A percentile compares a stretch with the other conserved stretches of the same genome.
Conservation (phyloP, 2,888 invertebrate genomes). For the Romanomermis culicivorax region DNA sequence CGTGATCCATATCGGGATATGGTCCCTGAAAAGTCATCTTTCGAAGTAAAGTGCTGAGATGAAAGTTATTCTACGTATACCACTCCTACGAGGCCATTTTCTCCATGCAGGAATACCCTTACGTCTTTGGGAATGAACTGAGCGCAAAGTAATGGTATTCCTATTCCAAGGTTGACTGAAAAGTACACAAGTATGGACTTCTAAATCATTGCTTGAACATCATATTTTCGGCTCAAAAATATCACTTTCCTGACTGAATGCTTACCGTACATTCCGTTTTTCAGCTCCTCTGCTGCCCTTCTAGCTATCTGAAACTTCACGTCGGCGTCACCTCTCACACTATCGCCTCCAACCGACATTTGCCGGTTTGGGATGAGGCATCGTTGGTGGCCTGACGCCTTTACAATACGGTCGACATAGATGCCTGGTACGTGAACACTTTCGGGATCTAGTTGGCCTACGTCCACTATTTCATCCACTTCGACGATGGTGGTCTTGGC, state of each 20-base stretch:
- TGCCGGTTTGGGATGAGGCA: slow-evolving; percentile 45
- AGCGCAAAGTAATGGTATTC: slow-evolving; percentile 83
- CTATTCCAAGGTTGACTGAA: slow-evolving; percentile 44
- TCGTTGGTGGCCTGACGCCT: slow-evolving; percentile 54
- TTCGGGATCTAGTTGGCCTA: slow-evolving; percentile 39
- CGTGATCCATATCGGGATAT: slow-evolving; percentile 51
- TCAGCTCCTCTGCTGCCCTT: slow-evolving; percentile 81
- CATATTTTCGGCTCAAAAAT: no score
- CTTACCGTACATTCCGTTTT: slow-evolving; percentile 84
- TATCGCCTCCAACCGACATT: neutral
- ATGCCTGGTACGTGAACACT: slow-evolving; percentile 71
- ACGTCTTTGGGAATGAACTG: slow-evolving; percentile 68
- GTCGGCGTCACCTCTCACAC: neutral
- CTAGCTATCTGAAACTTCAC: slow-evolving; percentile 47
- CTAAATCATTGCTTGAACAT: no score
- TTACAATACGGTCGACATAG: slow-evolving; percentile 66
- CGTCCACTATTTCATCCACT: slow-evolving; percentile 76
- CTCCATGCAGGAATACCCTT: slow-evolving; percentile 74
- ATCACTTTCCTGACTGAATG: no score
- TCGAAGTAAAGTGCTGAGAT: no score
- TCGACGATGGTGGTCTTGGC: slow-evolving; percentile 70
- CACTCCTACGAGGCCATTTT: slow-evolving; percentile 87
- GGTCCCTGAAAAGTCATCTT: slow-evolving; percentile 43
- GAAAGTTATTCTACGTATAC: no score
- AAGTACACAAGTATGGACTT: no score